These are phyloP conservation scores for Rhabdomys pumilio DNA, from an alignment of 2,797 vertebrate species.

Conservation along the genomic window DNA sequence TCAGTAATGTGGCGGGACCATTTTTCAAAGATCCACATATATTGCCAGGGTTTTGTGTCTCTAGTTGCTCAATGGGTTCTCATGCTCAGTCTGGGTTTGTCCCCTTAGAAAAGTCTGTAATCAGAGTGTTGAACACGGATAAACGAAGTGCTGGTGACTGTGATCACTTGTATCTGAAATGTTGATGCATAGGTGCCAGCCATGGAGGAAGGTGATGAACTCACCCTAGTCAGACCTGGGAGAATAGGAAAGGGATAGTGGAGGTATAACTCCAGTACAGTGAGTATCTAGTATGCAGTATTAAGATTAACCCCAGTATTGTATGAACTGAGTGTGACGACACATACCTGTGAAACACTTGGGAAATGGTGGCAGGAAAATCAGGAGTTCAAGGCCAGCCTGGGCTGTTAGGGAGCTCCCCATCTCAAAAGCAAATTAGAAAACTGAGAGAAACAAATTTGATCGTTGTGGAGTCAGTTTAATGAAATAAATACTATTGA, in stretches of 20 bases:
- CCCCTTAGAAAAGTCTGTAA: not conserved
- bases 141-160: not conserved
- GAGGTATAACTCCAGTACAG: not conserved
- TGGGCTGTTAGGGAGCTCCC: not conserved
- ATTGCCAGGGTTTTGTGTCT: not conserved
- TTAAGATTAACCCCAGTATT: not conserved
- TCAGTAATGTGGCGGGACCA: not conserved
- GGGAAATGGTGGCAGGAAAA: not conserved
- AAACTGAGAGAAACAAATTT: not conserved
- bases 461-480: constrained; percentile 28
- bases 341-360: not conserved
- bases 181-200: not conserved
- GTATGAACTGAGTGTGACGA: not conserved
- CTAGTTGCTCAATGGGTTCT: not conserved
- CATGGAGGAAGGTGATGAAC: not conserved
- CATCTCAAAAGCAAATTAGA: not conserved
- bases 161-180: not conserved
- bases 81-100: not conserved
- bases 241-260: not conserved
- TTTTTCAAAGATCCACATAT: not conserved
- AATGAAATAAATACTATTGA: constrained; percentile 47
- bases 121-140: not conserved
- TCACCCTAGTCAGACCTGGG: not conserved
- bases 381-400: not conserved
- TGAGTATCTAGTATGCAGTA: too few species aligned